Base-by-base conservation (phyloP, 2,113 vertebrate genomes). In the Channa maculata region DNA sequence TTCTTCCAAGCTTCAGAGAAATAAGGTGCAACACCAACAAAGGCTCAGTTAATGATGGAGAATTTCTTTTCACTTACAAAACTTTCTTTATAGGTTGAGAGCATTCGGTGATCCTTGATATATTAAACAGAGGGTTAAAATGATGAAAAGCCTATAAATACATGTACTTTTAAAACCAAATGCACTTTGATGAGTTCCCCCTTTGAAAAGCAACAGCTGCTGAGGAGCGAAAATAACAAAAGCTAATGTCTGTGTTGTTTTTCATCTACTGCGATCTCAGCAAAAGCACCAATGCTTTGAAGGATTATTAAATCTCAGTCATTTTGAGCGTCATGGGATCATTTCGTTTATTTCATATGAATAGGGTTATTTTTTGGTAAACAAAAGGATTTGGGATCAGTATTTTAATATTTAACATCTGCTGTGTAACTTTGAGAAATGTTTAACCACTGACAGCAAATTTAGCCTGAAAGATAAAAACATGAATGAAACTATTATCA, bases 221-320 rank as follows among this genome's bases (percentile, higher is more conserved):
- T 66, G 64, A 68, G 45, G 34, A 49, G 64, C n/a, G 50, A 9
- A 63, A 7, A 48, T 48, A 49, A 65, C 14, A 43, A 46, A 39
- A 24, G 24, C 52, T 5, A n/a, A 15, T 15, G n/a, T 54, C 24
- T 50, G 14, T 46, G 45, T 52, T 81, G 36, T 65, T 53, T 72
- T 58, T 58, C 39, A 53, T 49, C 8, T 24, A 1, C n/a, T 57
- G 57, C 50, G 43, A 75, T 78, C 37, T 77, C 1, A 71, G 39
- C 43, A 50, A 41, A 65, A 14, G 58, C 38, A 1, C 11, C 37
- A n/a, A 24, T 3, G 44, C 68, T 81, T 49, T 60, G 54, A 71
- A 6, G 65, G 52, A 88, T 79, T 57, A 86, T 61, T 55, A 45
- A 43, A 66, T 83, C 37, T 73, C 54, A 59, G 4, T 59, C 37